Percentiles rank a stretch among this genome's conserved stretches.
phyloP scores from a whole-genome alignment of 2,888 invertebrate genomes.

The Acleris cristana region DNA sequence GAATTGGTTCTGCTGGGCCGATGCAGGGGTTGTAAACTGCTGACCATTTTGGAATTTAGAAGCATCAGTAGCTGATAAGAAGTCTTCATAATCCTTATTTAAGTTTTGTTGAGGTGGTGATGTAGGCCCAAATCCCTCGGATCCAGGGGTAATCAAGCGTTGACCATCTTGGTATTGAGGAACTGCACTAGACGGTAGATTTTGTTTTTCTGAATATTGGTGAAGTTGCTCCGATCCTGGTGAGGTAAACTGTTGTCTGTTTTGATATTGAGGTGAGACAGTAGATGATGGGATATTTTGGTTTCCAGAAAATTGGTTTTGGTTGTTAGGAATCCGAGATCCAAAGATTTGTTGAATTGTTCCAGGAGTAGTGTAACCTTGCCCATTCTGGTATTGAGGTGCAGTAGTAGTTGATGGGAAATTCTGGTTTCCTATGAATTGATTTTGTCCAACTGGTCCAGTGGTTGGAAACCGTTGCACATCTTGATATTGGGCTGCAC shows the following conservation, averaged over 20 bases:
- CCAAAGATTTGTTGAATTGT: neutral
- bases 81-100: constrained; percentile 1
- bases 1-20: constrained; percentile 6
- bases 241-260: constrained; percentile 2
- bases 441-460: neutral
- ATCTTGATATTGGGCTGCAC: neutral
- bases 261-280: constrained; percentile 12
- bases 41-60: constrained; percentile 12
- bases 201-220: neutral
- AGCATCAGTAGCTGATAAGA: constrained; percentile 9
- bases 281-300: constrained; percentile 22
- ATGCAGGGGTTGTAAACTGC: constrained; percentile 12
- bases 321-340: no score
- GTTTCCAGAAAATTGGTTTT: neutral
- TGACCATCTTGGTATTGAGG: constrained; percentile 13
- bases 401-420: constrained; percentile 7
- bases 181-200: neutral
- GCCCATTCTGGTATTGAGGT: constrained; percentile 17
- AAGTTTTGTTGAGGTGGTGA: neutral
- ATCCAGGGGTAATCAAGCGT: neutral
- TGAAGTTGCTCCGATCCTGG: neutral
- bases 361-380: constrained; percentile 17
- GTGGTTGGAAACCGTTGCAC: neutral
- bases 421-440: neutral
- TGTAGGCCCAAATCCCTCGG: neutral